Percentiles rank a stretch among this genome's conserved stretches.
These are phyloP conservation scores for Enteromius unitaeniatus DNA, from an alignment of 2,797 vertebrate genomes.

Conservation along the genomic window DNA sequence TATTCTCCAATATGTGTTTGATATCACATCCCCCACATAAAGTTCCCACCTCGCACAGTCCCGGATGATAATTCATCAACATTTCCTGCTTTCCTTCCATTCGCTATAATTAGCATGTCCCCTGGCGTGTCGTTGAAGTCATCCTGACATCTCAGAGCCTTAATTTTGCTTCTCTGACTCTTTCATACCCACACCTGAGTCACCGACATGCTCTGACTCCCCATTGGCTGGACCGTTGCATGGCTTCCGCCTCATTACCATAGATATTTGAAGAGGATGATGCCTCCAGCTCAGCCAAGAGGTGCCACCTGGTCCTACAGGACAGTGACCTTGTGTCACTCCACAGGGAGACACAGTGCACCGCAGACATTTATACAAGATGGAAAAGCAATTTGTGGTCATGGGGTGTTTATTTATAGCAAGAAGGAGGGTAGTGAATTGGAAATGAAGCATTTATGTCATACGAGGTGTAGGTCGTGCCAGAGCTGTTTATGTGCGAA, in stretches of 20 bases:
- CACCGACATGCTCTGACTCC: constrained; percentile 72
- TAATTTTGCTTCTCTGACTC: constrained; percentile 56
- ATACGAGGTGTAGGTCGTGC: background rate
- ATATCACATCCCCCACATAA: background rate
- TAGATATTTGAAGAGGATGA: constrained; percentile 60
- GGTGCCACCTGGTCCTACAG: constrained; percentile 55
- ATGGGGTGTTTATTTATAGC: constrained; percentile 38
- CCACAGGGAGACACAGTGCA: constrained; percentile 15
- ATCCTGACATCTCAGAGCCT: constrained; percentile 55
- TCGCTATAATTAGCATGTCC: constrained; percentile 78
- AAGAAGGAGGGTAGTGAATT: constrained; percentile 22
- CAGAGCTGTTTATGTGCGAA: constrained; percentile 15
- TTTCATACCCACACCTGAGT: constrained; percentile 73
- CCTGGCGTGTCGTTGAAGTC: constrained; percentile 63
- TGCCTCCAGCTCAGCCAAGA: constrained; percentile 50
- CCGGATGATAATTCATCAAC: constrained; percentile 46
- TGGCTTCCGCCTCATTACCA: constrained; percentile 75
- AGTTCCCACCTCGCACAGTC: constrained; percentile 17
- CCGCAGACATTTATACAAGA: constrained; percentile 37
- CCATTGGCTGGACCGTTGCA: constrained; percentile 72
- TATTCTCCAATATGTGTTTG: constrained; percentile 1
- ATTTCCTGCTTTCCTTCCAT: constrained; percentile 65
- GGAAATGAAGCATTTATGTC: constrained; percentile 43
- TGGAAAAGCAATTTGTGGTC: constrained; percentile 35
- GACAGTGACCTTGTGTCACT: constrained; percentile 48